These are phyloP conservation scores for Stomorhina lunata DNA, from an alignment of 2,888 invertebrate species.

Conservation along the genomic window DNA sequence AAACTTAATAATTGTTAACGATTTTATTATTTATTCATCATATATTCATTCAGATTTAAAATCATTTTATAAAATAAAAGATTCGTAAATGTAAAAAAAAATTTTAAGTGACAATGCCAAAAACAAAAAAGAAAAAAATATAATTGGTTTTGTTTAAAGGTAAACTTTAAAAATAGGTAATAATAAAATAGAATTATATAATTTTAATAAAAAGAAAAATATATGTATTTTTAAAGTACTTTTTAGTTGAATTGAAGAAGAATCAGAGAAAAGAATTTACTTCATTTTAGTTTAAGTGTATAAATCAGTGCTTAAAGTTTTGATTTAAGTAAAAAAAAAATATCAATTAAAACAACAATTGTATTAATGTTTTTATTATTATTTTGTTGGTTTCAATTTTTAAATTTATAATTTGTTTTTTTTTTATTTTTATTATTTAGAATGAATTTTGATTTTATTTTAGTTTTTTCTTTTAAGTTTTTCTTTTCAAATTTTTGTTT, in stretches of 20 bases:
- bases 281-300: conserved; percentile 10
- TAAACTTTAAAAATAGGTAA: conserved; percentile 20
- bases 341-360: neutral
- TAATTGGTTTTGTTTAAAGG: neutral
- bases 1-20: conserved; percentile 34
- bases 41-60: conserved; percentile 20
- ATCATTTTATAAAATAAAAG: conserved; percentile 33
- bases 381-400: neutral
- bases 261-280: conserved; percentile 12
- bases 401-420: neutral
- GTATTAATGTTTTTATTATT: neutral
- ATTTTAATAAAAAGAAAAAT: conserved; percentile 27
- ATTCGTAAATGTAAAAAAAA: conserved; percentile 20
- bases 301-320: conserved; percentile 55
- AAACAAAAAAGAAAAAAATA: neutral
- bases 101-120: conserved; percentile 35
- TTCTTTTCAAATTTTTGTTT: neutral
- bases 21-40: conserved; percentile 45
- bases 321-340: conserved; percentile 39
- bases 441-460: conserved; percentile 15
- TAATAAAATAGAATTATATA: neutral
- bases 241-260: no score
- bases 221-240: conserved; percentile 26
- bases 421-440: neutral
- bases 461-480: neutral